phyloP scores from a whole-genome alignment of 2,888 invertebrate species.

The Serrognathus titanus region DNA sequence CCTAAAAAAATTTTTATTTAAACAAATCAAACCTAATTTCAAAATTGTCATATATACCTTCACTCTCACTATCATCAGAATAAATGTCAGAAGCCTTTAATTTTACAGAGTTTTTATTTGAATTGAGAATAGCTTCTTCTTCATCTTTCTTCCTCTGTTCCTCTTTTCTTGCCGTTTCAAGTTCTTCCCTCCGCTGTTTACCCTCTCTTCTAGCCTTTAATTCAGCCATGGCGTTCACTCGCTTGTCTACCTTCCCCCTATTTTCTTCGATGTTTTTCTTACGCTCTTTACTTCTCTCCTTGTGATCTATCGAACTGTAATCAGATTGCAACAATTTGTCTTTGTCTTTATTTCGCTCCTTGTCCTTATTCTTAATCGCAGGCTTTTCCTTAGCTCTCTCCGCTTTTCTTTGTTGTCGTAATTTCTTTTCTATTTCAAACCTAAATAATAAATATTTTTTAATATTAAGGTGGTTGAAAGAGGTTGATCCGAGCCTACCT shows the following conservation, averaged over 20 bases:
- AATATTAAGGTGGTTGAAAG: neutral
- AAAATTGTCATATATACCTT: conserved; percentile 49
- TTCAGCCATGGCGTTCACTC: conserved; percentile 90
- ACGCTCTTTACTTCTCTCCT: conserved; percentile 76
- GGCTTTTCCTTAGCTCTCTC: conserved; percentile 61
- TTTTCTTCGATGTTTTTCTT: conserved; percentile 89
- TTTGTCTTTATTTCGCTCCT: conserved; percentile 58
- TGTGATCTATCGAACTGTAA: conserved; percentile 61
- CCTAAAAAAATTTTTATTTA: conserved; percentile 17
- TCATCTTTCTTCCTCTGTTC: conserved; percentile 58
- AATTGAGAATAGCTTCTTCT: conserved; percentile 47
- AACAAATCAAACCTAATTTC: neutral
- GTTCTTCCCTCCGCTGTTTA: conserved; percentile 61
- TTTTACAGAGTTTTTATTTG: conserved; percentile 69
- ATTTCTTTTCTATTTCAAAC: conserved; percentile 94
- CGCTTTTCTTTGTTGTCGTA: conserved; percentile 77
- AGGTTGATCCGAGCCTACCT: conserved; percentile 47
- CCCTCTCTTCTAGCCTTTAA: conserved; percentile 89
- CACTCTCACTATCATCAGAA: conserved; percentile 78
- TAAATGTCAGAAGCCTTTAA: conserved; percentile 94
- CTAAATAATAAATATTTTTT: conserved; percentile 43
- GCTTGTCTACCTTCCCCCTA: conserved; percentile 72
- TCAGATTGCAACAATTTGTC: conserved; percentile 50
- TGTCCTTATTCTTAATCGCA: conserved; percentile 71
- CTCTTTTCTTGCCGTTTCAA: conserved; percentile 60